These are phyloP conservation scores for Lamellibrachia columna DNA, from an alignment of 2,888 invertebrate genomes.

Conservation along the genomic window DNA sequence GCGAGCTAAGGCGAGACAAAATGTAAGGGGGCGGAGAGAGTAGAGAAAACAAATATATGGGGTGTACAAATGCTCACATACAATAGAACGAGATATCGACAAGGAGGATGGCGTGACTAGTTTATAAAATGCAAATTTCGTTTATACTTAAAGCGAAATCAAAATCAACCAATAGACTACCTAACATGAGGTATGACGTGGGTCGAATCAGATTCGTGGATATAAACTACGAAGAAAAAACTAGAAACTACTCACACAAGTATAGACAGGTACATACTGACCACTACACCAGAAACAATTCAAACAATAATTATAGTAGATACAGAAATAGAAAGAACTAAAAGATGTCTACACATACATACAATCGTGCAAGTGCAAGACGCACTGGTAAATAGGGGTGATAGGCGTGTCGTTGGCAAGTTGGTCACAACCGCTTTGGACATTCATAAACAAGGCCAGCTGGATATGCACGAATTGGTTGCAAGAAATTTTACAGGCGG, in stretches of 20 bases:
- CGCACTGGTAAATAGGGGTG: background rate
- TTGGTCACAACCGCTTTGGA: background rate
- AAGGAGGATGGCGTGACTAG: background rate
- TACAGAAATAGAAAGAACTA: background rate
- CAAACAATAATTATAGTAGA: background rate
- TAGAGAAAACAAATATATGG: too few species aligned
- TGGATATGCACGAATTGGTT: background rate
- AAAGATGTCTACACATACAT: background rate
- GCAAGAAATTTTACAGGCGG: background rate
- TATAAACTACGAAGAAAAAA: background rate
- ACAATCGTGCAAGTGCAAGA: background rate
- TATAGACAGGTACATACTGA: background rate
- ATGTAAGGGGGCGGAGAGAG: too few species aligned
- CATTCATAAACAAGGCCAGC: constrained; percentile 11
- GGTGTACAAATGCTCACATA: too few species aligned
- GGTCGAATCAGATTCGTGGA: background rate
- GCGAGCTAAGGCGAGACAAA: too few species aligned
- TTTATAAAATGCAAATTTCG: background rate
- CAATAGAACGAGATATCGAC: too few species aligned
- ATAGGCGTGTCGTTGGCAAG: too few species aligned
- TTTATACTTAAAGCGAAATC: background rate
- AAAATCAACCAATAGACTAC: background rate
- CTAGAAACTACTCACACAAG: background rate
- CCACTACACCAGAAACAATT: background rate
- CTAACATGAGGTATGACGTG: background rate